Conservation (phyloP, 2,888 invertebrate genomes). For the Platycheirus albimanus region DNA sequence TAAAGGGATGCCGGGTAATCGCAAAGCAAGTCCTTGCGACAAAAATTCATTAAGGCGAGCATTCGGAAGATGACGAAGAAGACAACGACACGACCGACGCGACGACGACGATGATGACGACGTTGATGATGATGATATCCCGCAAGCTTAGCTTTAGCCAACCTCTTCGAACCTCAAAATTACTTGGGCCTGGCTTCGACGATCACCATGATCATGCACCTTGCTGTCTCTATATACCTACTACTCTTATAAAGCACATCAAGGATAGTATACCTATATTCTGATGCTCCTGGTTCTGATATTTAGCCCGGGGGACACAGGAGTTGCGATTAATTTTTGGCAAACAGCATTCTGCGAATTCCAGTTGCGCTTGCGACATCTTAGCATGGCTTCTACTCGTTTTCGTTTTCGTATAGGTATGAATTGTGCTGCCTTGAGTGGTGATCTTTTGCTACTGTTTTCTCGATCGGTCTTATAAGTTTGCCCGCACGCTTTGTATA, state of each 20-base stretch:
- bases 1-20: conserved; percentile 46
- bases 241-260: conserved; percentile 27
- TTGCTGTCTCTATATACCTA: too few relatives aligned
- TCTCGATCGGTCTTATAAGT: conserved; percentile 39
- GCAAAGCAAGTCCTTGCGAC: conserved; percentile 66
- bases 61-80: conserved; percentile 58
- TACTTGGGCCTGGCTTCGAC: conserved; percentile 46
- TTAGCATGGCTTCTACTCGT: conserved; percentile 46
- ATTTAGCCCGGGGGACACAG: conserved; percentile 61
- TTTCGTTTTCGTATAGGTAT: too few relatives aligned
- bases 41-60: conserved; percentile 71
- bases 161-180: conserved; percentile 35
- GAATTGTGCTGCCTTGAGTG: conserved; percentile 41
- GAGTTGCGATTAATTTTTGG: conserved; percentile 72
- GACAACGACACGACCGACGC: too few relatives aligned
- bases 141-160: conserved; percentile 73
- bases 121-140: conserved; percentile 71
- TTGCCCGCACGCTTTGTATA: conserved; percentile 28
- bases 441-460: conserved; percentile 70
- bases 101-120: conserved; percentile 40
- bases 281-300: conserved; percentile 70
- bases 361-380: conserved; percentile 71
- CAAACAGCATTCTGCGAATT: conserved; percentile 74
- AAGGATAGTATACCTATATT: too few relatives aligned
- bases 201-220: conserved; percentile 48